A percentile compares a stretch with the other conserved stretches of the same genome.
Evolutionary conservation across 2,113 vertebrate genomes (phyloP).

Genomic region (Eptesicus fuscus): DNA sequence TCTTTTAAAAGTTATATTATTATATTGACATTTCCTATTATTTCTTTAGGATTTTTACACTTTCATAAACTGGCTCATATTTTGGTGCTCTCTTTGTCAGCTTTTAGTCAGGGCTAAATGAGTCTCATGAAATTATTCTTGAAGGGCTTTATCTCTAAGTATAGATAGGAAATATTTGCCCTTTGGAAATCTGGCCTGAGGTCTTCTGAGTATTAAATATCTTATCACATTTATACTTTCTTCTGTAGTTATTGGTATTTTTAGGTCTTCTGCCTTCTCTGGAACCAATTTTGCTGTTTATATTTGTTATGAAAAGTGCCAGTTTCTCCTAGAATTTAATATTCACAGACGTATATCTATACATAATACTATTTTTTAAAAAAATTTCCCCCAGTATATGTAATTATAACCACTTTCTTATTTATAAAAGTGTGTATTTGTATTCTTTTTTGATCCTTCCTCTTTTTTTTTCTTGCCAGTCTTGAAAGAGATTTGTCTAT

Average conservation of each 20-base stretch:
- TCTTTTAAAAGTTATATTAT: neutral
- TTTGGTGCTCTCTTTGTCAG: neutral
- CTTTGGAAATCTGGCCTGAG: neutral
- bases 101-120: constrained; percentile 30
- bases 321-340: constrained; percentile 18
- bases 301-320: neutral
- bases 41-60: constrained; percentile 1
- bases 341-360: neutral
- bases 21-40: neutral
- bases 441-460: neutral
- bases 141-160: constrained; percentile 17
- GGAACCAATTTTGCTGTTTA: neutral
- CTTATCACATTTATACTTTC: constrained; percentile 14
- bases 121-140: constrained; percentile 40
- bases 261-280: neutral
- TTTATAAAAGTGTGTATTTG: neutral
- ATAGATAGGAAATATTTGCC: constrained; percentile 29
- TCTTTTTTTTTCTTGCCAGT: neutral
- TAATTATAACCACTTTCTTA: neutral
- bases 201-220: neutral
- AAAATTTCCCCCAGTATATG: neutral
- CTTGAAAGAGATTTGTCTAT: neutral
- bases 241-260: neutral
- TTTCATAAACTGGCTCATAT: neutral
- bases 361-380: neutral